These are phyloP conservation scores for Gymnobelideus leadbeateri DNA, from an alignment of 2,113 vertebrate species.

Conservation along the genomic window DNA sequence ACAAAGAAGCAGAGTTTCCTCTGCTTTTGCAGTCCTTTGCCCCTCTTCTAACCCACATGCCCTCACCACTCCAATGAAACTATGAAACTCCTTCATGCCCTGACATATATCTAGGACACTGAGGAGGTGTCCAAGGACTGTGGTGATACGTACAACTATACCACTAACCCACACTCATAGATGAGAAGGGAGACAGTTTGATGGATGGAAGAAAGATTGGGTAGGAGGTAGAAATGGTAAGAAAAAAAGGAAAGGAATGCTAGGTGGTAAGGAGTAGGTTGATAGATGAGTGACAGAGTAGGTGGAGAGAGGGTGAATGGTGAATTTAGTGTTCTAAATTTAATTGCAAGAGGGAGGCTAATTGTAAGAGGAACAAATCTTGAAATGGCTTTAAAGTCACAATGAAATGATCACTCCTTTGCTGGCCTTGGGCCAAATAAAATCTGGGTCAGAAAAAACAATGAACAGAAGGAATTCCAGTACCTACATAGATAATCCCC, in stretches of 20 bases:
- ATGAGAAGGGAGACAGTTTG: constrained; percentile 32
- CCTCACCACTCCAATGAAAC: background rate
- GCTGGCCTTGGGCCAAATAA: constrained; percentile 30
- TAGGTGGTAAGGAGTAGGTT: constrained; percentile 59
- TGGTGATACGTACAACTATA: background rate
- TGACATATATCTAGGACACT: background rate
- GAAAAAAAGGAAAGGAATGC: constrained; percentile 40
- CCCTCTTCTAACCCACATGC: background rate
- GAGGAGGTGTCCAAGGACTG: background rate
- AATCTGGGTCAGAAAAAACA: constrained; percentile 37
- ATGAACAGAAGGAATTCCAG: constrained; percentile 21
- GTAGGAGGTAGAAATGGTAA: constrained; percentile 11
- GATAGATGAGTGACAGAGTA: constrained; percentile 66
- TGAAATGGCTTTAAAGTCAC: constrained; percentile 59
- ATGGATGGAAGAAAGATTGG: constrained; percentile 18
- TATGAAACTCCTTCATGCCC: background rate
- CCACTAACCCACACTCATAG: background rate
- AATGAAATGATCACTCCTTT: constrained; percentile 50
- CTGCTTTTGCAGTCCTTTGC: background rate
- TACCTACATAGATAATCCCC: background rate
- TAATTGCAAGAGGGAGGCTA: constrained; percentile 65
- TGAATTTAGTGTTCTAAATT: constrained; percentile 69
- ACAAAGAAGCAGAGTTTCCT: background rate
- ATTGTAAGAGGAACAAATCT: constrained; percentile 66
- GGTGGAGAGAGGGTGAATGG: constrained; percentile 62